Percentiles rank a stretch among this genome's conserved stretches.
These are phyloP conservation scores for Ecdyonurus torrentis DNA, from an alignment of 2,888 invertebrate species.

Conservation along the genomic window DNA sequence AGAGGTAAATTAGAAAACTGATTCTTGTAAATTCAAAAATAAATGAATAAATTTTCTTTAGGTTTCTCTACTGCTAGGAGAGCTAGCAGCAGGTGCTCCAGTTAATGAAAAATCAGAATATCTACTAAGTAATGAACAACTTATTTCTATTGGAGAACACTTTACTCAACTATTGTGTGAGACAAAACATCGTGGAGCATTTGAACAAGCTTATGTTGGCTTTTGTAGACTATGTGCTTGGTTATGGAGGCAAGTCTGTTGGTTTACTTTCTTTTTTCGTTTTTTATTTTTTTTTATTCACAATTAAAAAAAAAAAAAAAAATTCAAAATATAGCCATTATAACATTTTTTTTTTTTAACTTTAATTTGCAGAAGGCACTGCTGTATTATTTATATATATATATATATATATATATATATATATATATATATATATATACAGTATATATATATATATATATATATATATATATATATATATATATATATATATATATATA, in stretches of 20 bases:
- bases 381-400: background rate
- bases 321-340: too few relatives aligned
- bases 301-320: too few relatives aligned
- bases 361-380: constrained; percentile 1
- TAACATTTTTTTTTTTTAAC: background rate
- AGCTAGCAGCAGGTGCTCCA: constrained; percentile 36
- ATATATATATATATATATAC: too few relatives aligned
- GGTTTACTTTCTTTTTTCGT: too few relatives aligned
- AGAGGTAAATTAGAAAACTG: constrained; percentile 37
- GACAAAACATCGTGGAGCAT: constrained; percentile 92
- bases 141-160: constrained; percentile 44
- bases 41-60: constrained; percentile 11
- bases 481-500: too few relatives aligned
- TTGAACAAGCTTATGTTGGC: constrained; percentile 86
- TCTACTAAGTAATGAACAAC: constrained; percentile 20
- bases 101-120: constrained; percentile 16
- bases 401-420: too few relatives aligned
- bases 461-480: too few relatives aligned
- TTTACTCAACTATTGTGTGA: constrained; percentile 47
- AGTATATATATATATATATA: too few relatives aligned
- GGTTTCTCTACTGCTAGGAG: constrained; percentile 44
- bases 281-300: too few relatives aligned
- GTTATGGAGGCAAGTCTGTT: constrained; percentile 41
- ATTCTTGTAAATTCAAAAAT: background rate
- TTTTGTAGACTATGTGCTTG: constrained; percentile 58